phyloP scores from a whole-genome alignment of 1,140 invertebrate genomes.

The Campoletis sonorensis region DNA sequence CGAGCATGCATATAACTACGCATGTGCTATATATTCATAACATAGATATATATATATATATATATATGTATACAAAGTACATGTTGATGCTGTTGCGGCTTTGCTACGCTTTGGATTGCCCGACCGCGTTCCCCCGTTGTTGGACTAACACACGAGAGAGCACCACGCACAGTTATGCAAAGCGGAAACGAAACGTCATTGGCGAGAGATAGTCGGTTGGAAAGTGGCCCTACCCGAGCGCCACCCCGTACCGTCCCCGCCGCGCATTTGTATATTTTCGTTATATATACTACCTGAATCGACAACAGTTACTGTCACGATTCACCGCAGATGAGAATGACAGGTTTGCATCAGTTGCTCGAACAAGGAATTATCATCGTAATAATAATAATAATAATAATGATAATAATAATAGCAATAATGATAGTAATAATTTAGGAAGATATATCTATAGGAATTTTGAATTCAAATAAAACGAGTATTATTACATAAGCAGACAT shows the following conservation, averaged over 20 bases:
- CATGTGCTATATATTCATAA: not conserved
- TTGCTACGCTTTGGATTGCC: conserved; percentile 33
- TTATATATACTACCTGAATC: conserved; percentile 25
- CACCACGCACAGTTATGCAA: conserved; percentile 51
- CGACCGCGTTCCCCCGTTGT: conserved; percentile 15
- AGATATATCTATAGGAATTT: not conserved
- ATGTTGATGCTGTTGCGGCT: conserved; percentile 30
- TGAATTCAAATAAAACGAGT: not conserved
- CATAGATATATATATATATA: not conserved
- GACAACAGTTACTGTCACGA: conserved; percentile 27
- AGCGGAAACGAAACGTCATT: conserved; percentile 66
- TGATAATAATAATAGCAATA: conserved; percentile 15
- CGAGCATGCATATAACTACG: conserved; percentile 11
- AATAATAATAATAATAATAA: conserved; percentile 25
- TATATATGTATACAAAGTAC: not conserved
- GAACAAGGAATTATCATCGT: conserved; percentile 17
- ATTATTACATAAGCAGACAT: not conserved
- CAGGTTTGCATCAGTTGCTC: not conserved
- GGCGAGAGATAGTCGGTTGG: conserved; percentile 50
- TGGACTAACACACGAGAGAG: conserved; percentile 22
- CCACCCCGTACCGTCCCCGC: not conserved
- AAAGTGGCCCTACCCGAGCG: conserved; percentile 38
- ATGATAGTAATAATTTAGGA: conserved; percentile 17
- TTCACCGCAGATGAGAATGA: conserved; percentile 29
- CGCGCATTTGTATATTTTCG: not conserved